Evolutionary conservation across 2,113 vertebrate species (phyloP), one percentile per base, ranked within the genome.

Genomic region (Lagopus muta): DNA sequence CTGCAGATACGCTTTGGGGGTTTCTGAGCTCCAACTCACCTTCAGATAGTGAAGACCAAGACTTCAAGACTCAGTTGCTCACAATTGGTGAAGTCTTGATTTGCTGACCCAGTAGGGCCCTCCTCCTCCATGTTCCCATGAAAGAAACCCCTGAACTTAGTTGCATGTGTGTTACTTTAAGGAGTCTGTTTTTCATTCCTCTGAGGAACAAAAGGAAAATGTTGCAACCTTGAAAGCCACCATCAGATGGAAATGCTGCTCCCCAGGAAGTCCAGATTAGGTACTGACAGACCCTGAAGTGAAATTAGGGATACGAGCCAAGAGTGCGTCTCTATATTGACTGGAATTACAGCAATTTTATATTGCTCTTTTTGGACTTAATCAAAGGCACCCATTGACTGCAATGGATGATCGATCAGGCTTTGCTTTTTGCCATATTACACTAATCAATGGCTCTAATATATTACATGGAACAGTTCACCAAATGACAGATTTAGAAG

Each of bases 361-460:
- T 94, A 92, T 92, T 95, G 94, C 92, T 96, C 74, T 95, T 97
- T 82, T 85, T 89, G 87, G 78, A 77, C 72, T 92, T 94, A 77
- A 94, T 92, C 94, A 95, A 95, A 96, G 94, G 52, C 90, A 88
- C n/a, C 48, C 90, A 92, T 90, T 90, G 94, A 93, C 90, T 93
- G 79, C 95, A 93, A 92, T 82, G 86, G 88, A 78, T 91, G 77
- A 95, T 95, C 48, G 1, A 95, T 94, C 94, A 93, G 93, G 82
- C 97, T 97, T 97, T 97, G 96, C 96, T 97, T 97, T 97, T 94
- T 95, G 92, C 93, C 91, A 89, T 95, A 96, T 97, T 96, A 54
- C 85, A 95, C 95, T 96, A 96, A 93, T 97, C 97, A 97, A 97
- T 97, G 96, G 90, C 96, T 96, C 96, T 97, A 97, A 97, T 96